Evolutionary conservation across 2,113 vertebrate species (phyloP).

Genomic region (Urocynchramus pylzowi): DNA sequence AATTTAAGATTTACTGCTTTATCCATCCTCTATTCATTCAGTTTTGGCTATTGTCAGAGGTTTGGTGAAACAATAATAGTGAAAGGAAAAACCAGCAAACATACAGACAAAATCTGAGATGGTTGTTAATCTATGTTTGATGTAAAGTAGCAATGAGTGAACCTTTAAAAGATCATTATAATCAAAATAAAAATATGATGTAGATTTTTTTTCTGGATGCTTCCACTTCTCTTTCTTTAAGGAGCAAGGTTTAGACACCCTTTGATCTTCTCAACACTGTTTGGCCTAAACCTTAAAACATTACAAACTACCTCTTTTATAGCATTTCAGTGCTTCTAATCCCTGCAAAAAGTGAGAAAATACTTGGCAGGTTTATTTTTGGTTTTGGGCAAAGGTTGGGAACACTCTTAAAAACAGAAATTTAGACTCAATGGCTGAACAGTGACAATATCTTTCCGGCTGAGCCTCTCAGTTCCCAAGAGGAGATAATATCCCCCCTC

Average conservation of each 20-base stretch:
- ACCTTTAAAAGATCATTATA: neutral
- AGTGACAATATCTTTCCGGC: slow-evolving; percentile 9
- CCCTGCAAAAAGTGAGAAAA: neutral
- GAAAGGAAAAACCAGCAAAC: neutral
- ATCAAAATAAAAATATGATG: neutral
- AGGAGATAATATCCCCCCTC: neutral
- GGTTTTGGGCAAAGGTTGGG: neutral
- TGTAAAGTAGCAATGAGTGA: neutral
- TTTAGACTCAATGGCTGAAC: neutral
- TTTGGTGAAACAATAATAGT: neutral
- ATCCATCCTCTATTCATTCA: neutral
- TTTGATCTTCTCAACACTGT: neutral
- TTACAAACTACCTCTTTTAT: neutral
- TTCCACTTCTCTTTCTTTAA: neutral
- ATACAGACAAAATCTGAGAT: neutral
- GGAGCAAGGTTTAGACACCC: neutral
- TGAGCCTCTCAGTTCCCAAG: slow-evolving; percentile 9
- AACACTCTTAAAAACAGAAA: slow-evolving; percentile 10
- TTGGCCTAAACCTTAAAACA: neutral
- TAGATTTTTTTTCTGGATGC: neutral
- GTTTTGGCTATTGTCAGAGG: neutral
- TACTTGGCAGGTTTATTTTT: slow-evolving; percentile 9
- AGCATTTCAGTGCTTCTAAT: neutral
- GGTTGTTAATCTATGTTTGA: neutral
- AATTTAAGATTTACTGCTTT: neutral